Evolutionary conservation across 1,140 invertebrate genomes (phyloP), one percentile per base, ranked within the genome.

Genomic region (Saccostrea glomerata): DNA sequence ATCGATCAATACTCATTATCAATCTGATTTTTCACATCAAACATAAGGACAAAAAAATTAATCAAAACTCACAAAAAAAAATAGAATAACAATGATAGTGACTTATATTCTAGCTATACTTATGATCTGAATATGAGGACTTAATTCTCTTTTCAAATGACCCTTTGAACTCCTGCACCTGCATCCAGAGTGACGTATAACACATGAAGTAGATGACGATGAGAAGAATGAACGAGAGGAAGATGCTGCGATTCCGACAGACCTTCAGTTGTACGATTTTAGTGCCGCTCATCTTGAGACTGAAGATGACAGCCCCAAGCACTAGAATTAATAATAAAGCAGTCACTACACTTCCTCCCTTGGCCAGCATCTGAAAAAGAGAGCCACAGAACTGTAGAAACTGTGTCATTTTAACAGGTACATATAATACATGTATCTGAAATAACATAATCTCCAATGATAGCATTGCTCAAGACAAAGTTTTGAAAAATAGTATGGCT

Each of bases 131-230:
- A 60, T 90, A 88, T 77, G 87, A 47, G 1, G 47, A 90, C 73
- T 90, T 91, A 9, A 91, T 73, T 82, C 90, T 90, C 86, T 93
- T 93, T 84, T 92, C 92, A 87, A 93, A 90, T n/a, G 92, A 92
- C 12, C 93, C 91, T 85, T 92, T 92, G 66, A 94, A 92, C 58
- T 94, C 93, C 87, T 92, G 91, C 2, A 91, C 92, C 54, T 92
- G 92, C 91, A 94, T 92, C 92, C 93, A 93, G 47, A 94, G 92
- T 23, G 93, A 92, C 23, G 93, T 94, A 84, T 92, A 92, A 88
- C 92, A 94, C 91, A 94, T 92, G 86, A 94, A 92, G 86, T 94
- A 94, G 15, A 94, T 89, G 17, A 94, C 30, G 13, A 94, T 88
- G 6, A 94, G 84, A 2, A 87, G 89, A 1, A 93, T 47, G 88